Evolutionary conservation across 2,888 invertebrate genomes (phyloP).

Genomic region (Beris morrisii): DNA sequence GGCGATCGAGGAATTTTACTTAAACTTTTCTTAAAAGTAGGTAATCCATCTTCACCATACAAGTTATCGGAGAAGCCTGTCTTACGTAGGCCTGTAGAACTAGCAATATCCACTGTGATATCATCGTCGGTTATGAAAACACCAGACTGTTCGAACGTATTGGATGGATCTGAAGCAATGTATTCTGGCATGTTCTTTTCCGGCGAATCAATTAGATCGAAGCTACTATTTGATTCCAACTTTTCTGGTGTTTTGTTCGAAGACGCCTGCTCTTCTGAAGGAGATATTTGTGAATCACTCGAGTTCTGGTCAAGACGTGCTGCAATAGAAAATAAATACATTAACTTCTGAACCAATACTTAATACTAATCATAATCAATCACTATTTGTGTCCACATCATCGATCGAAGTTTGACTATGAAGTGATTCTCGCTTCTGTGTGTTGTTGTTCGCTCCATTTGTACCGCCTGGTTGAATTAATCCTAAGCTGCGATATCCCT

Average conservation of each 20-base stretch:
- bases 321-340: constrained; percentile 44
- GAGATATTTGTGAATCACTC: constrained; percentile 55
- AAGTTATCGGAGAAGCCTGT: constrained; percentile 69
- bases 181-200: constrained; percentile 56
- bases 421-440: constrained; percentile 66
- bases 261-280: constrained; percentile 53
- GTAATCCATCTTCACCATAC: constrained; percentile 60
- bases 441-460: constrained; percentile 40
- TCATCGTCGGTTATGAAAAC: constrained; percentile 54
- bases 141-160: constrained; percentile 53
- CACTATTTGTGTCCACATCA: constrained; percentile 72
- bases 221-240: constrained; percentile 43
- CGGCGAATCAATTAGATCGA: constrained; percentile 34
- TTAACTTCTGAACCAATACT: not conserved
- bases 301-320: constrained; percentile 66
- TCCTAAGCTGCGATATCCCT: constrained; percentile 80
- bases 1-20: constrained; percentile 57
- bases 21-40: constrained; percentile 55
- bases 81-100: constrained; percentile 70
- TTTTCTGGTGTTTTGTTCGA: constrained; percentile 46
- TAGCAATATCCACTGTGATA: constrained; percentile 65
- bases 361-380: constrained; percentile 41
- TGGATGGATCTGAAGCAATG: constrained; percentile 32
- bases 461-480: constrained; percentile 61
- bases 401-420: constrained; percentile 74